Evolutionary conservation across 2,797 vertebrate genomes (phyloP).

Genomic region (Taenioides sp.): DNA sequence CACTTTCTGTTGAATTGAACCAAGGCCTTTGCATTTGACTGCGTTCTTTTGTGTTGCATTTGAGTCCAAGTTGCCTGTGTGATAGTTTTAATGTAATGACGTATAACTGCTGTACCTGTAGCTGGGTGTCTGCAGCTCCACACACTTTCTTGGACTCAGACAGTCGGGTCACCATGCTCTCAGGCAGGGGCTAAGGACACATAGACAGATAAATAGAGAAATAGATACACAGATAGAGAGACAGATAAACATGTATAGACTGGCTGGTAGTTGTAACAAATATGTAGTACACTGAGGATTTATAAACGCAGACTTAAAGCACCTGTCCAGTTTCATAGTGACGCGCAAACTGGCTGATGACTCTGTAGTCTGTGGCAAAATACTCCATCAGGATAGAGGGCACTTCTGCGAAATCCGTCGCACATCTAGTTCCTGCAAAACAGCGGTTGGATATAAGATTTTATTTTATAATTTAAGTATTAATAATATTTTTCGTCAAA

Average conservation of each 20-base stretch:
- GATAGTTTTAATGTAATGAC: too few species aligned
- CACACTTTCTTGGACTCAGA: conserved; percentile 97
- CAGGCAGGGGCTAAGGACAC: conserved; percentile 82
- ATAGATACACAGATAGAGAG: too few species aligned
- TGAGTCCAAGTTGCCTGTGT: too few species aligned
- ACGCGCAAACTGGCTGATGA: conserved; percentile 93
- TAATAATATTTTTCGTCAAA: too few species aligned
- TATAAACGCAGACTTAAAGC: conserved; percentile 15
- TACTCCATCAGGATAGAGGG: conserved; percentile 99
- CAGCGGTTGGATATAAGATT: conserved; percentile 10
- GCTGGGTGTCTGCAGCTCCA: conserved; percentile 92
- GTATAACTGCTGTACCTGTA: conserved; percentile 82
- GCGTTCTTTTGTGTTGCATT: too few species aligned
- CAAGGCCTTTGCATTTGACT: too few species aligned
- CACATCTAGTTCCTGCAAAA: conserved; percentile 90
- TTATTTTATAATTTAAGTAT: too few species aligned
- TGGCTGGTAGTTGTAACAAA: background rate
- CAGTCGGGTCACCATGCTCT: conserved; percentile 91
- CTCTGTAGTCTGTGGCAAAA: conserved; percentile 94
- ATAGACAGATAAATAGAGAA: background rate
- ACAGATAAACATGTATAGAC: background rate
- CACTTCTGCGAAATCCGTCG: conserved; percentile 97
- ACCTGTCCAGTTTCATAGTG: conserved; percentile 98
- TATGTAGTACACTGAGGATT: background rate
- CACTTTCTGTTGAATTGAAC: too few species aligned